Evolutionary conservation across 2,113 vertebrate species (phyloP).

Genomic region (Mustela nigripes): DNA sequence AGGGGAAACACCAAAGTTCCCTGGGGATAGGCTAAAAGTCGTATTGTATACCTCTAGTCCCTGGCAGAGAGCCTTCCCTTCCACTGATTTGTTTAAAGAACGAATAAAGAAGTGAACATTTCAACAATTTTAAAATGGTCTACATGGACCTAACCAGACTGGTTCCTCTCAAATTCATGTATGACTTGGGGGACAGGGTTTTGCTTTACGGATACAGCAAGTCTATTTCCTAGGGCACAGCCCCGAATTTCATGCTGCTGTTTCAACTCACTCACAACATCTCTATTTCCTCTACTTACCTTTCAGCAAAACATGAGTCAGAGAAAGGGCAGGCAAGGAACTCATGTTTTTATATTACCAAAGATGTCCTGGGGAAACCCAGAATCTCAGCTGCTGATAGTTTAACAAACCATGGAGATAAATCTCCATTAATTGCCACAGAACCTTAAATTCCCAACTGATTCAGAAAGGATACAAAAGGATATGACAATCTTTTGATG

Average conservation of each 20-base stretch:
- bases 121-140: neutral
- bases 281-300: neutral
- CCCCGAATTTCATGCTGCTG: neutral
- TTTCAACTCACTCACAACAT: neutral
- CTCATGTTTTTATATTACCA: neutral
- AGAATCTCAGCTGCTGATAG: slow-evolving; percentile 8
- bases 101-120: neutral
- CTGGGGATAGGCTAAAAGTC: neutral
- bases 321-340: neutral
- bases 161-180: neutral
- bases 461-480: slow-evolving; percentile 40
- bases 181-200: neutral
- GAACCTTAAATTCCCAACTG: slow-evolving; percentile 24
- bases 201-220: neutral
- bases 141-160: neutral
- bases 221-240: neutral
- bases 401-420: slow-evolving; percentile 8
- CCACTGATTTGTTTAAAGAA: neutral
- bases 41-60: neutral
- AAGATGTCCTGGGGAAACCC: neutral
- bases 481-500: neutral
- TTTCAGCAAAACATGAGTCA: neutral
- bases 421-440: slow-evolving; percentile 23
- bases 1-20: neutral
- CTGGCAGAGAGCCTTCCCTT: neutral